A percentile compares a stretch with the other conserved stretches of the same genome.
phyloP scores from a whole-genome alignment of 53 echinoderm and acorn worm genomes.

The Apostichopus leukothele region DNA sequence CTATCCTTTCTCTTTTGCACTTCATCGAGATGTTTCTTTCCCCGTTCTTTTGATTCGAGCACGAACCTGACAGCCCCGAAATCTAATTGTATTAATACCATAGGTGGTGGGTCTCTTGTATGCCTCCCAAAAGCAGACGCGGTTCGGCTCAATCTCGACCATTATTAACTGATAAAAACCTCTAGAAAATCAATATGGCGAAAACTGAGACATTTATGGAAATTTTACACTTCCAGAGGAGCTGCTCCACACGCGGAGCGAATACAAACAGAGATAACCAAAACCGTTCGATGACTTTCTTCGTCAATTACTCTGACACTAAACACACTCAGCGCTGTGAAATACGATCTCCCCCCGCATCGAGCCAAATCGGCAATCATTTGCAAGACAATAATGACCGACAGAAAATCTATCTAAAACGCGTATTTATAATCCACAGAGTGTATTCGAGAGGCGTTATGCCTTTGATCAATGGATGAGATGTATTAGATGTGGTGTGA shows the following conservation, averaged over 20 bases:
- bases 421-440: conserved; percentile 43
- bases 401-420: conserved; percentile 46
- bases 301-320: conserved; percentile 45
- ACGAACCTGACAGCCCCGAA: background rate
- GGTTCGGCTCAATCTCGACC: conserved; percentile 41
- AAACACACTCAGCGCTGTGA: conserved; percentile 41
- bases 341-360: conserved; percentile 41
- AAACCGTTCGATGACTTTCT: conserved; percentile 46
- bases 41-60: background rate
- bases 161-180: conserved; percentile 47
- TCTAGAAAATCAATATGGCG: conserved; percentile 43
- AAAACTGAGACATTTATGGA: conserved; percentile 44
- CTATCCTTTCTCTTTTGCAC: conserved; percentile 36
- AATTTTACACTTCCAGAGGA: conserved; percentile 39
- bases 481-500: conserved; percentile 44
- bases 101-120: conserved; percentile 11
- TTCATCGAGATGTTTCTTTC: background rate
- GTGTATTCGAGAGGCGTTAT: conserved; percentile 44
- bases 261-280: conserved; percentile 40
- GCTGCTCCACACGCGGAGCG: conserved; percentile 25
- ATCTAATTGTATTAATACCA: conserved; percentile 38
- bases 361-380: conserved; percentile 47
- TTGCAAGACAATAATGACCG: conserved; percentile 46
- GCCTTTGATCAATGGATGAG: conserved; percentile 46
- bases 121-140: conserved; percentile 31